Evolutionary conservation across 2,888 invertebrate genomes (phyloP).

Genomic region (Dicranocentrus wangi): DNA sequence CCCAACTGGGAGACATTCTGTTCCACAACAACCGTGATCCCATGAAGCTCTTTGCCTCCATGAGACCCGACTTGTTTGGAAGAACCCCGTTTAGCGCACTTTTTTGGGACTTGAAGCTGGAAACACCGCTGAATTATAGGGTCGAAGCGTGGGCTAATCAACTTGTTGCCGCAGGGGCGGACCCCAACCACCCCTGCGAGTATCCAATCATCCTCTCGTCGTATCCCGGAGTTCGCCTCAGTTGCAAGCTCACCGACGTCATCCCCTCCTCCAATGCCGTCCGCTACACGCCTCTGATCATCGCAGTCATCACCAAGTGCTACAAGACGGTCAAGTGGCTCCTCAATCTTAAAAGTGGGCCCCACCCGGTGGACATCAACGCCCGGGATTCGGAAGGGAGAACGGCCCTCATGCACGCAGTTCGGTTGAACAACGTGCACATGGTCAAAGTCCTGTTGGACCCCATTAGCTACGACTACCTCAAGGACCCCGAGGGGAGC

Average conservation of each 20-base stretch:
- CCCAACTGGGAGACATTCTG: constrained; percentile 72
- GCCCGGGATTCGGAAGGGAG: constrained; percentile 64
- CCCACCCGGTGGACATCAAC: constrained; percentile 60
- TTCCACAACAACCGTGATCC: not conserved
- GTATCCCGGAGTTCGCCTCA: constrained; percentile 56
- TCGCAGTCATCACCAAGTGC: constrained; percentile 63
- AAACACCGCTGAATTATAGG: not conserved
- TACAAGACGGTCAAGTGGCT: constrained; percentile 69
- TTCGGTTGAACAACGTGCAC: constrained; percentile 68
- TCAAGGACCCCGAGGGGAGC: constrained; percentile 45
- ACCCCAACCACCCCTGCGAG: constrained; percentile 43
- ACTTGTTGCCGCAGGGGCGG: constrained; percentile 27
- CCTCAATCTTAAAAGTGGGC: constrained; percentile 31
- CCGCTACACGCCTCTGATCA: constrained; percentile 66
- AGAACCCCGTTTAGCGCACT: constrained; percentile 75
- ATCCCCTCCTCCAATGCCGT: constrained; percentile 35
- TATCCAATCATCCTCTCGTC: constrained; percentile 62
- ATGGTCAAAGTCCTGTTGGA: constrained; percentile 70
- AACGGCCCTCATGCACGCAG: constrained; percentile 71
- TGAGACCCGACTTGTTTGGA: constrained; percentile 74
- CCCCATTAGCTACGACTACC: constrained; percentile 52
- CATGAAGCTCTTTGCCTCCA: constrained; percentile 5
- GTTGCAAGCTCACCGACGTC: constrained; percentile 11
- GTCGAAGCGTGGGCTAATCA: constrained; percentile 35
- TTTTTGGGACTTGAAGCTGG: constrained; percentile 74